Evolutionary conservation across 2,113 vertebrate genomes (phyloP), one percentile per base, ranked within the genome.

Genomic region (Sturnus vulgaris): DNA sequence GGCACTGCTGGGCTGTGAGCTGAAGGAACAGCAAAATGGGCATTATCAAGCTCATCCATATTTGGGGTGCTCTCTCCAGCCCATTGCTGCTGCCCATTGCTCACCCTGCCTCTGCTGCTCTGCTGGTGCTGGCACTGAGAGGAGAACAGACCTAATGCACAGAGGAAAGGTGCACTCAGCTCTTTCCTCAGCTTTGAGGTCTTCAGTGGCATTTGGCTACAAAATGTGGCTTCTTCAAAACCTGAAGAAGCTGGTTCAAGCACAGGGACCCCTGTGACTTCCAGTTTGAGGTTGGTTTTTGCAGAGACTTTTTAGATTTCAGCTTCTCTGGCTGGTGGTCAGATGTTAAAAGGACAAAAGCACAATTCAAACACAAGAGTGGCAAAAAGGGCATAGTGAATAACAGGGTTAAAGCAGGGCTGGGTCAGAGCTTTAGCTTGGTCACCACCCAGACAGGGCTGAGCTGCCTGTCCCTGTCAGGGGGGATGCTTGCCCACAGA

Each of bases 1-100:
- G 89, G 57, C 75, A 82, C 80, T 47, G 89, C 71, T 15, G 70
- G 75, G 75, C 79, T 78, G 22, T n/a, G 60, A 84, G 78, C 60
- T 63, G 71, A 68, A 64, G 35, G 81, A 70, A 30, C 55, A 56
- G 37, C 37, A 71, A 71, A 91, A 90, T 80, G 86, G 59, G 46
- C 2, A 1, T 35, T 60, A 40, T 23, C 46, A 27, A 50, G 37
- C 60, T 75, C n/a, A 12, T 23, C 55, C 10, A 2, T 81, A 49
- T 66, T 59, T 73, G 61, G 66, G 27, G 16, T 39, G 65, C 56
- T 90, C 40, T 69, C 49, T 42, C 50, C 7, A 39, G 40, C 42
- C 59, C 66, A 39, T 22, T 46, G 66, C 11, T 64, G 33, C 49
- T 64, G 66, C 5, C 5, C 50, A 17, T 15, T 39, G 5, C 70